phyloP scores from a whole-genome alignment of 2,113 vertebrate species.

The Cryptotis parvus region DNA sequence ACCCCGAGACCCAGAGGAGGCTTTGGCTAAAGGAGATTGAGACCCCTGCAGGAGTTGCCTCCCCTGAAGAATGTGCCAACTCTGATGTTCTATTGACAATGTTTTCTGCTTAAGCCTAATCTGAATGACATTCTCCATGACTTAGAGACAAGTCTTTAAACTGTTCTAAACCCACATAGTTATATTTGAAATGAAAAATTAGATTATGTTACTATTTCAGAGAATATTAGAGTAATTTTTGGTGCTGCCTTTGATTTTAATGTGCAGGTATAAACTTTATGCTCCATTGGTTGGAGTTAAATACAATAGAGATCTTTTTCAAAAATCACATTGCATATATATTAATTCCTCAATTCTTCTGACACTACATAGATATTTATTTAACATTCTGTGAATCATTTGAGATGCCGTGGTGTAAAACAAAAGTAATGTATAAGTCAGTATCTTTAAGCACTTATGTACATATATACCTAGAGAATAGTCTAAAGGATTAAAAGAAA shows the following conservation, averaged over 20 bases:
- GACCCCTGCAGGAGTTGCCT: not conserved
- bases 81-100: conserved; percentile 1
- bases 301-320: conserved; percentile 11
- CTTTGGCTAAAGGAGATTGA: not conserved
- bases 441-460: not conserved
- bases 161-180: not conserved
- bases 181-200: conserved; percentile 44
- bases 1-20: not conserved
- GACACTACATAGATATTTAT: not conserved
- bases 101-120: conserved; percentile 28
- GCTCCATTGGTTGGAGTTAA: not conserved
- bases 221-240: conserved; percentile 28
- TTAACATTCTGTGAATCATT: conserved; percentile 1
- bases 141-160: conserved; percentile 16
- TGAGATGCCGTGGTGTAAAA: not conserved
- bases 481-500: not conserved
- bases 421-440: not conserved
- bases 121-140: conserved; percentile 20
- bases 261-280: conserved; percentile 26
- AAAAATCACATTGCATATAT: not conserved
- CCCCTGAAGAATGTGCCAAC: not conserved
- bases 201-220: not conserved
- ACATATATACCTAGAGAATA: not conserved
- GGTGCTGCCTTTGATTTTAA: not conserved
- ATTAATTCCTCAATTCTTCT: conserved; percentile 30